Evolutionary conservation across 2,113 vertebrate genomes (phyloP), one percentile per base, ranked within the genome.

Genomic region (Spea multiplicata): DNA sequence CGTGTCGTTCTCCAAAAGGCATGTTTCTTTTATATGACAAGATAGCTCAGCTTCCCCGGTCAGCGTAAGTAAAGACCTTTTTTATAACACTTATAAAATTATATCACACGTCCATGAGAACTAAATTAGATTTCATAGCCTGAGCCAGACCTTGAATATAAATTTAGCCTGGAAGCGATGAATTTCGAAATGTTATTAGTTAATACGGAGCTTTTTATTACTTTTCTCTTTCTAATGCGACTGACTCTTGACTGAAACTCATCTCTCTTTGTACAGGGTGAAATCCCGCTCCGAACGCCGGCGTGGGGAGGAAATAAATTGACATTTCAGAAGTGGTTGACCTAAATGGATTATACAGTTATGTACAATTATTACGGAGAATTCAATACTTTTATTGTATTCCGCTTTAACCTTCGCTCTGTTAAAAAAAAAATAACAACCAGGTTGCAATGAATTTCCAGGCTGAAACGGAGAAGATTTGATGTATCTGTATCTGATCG

Each of bases 61-160:
- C 89, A 84, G 76, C 87, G 84, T 87, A 82, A 81, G 83, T 84
- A 90, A 91, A 90, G 90, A 85, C 81, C 81, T 82, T 78, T 87
- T 91, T 89, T 84, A 89, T 86, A 91, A 89, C 86, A 84, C 76
- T 91, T 91, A 88, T 91, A 89, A 91, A 93, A 91, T 88, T 91
- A 92, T 89, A 92, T 89, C 87, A 88, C 85, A 85, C 84, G 84
- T 81, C 84, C 89, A 92, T 86, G 88, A 91, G 86, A 90, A 88
- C 85, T 90, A 88, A 90, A 92, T 90, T 88, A 88, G 86, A 89
- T 91, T 91, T 91, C 87, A 91, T 88, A 91, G 90, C 84, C 91
- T 87, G 87, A 72, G 84, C 8, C 44, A 86, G 80, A 84, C 85
- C 86, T 89, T 87, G 83, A 86, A 86, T 80, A 80, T 80, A 80